A percentile compares a stretch with the other conserved stretches of the same genome.
phyloP scores from a whole-genome alignment of 2,797 vertebrate genomes.

The Onychomys leucogaster region DNA sequence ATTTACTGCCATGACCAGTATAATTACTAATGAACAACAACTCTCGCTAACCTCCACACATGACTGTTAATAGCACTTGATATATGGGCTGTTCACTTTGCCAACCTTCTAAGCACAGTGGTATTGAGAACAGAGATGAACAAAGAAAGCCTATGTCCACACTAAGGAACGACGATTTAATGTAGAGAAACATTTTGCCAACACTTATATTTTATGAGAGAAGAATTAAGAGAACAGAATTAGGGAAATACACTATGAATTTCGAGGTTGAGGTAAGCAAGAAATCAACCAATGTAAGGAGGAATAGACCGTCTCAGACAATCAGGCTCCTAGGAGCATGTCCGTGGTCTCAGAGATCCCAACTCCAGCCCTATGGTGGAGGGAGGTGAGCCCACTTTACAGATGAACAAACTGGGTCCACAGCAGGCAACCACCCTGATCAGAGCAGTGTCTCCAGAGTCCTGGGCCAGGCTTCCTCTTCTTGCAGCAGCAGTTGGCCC shows the following conservation, averaged over 20 bases:
- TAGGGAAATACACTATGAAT: neutral
- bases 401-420: neutral
- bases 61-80: constrained; percentile 2
- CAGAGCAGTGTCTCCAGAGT: neutral
- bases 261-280: neutral
- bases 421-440: neutral
- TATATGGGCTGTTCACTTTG: neutral
- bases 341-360: neutral
- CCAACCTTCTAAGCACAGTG: neutral
- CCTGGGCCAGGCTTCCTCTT: neutral
- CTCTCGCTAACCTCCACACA: neutral
- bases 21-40: constrained; percentile 55
- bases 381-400: neutral
- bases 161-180: neutral
- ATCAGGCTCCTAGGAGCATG: neutral
- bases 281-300: neutral
- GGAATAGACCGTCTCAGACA: neutral
- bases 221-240: constrained; percentile 19
- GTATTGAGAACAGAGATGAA: neutral
- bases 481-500: neutral
- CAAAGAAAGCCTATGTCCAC: neutral
- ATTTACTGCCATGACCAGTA: constrained; percentile 35
- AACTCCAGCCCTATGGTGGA: neutral
- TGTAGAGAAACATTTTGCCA: constrained; percentile 31
- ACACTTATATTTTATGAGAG: neutral